Base-by-base conservation (phyloP, 2,797 vertebrate genomes). In the Syngnathus acus region DNA sequence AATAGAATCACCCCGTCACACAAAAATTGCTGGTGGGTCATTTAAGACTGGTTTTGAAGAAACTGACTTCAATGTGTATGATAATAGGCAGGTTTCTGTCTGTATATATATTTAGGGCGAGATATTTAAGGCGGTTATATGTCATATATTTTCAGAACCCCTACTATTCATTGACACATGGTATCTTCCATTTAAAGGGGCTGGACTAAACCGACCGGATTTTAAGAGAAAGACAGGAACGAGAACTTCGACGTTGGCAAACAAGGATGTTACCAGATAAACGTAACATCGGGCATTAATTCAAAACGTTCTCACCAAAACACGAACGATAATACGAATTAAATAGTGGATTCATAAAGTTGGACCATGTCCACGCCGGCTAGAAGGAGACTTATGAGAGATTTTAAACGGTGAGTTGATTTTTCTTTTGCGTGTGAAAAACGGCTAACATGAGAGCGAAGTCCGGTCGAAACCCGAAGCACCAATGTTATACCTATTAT, bases 371-470 rank as follows among this genome's bases (percentile, higher is more conserved):
- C 95, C 48, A 99, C 96, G 70, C 96, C 96, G 68, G 96, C 96
- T 66, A 93, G 96, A 91, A 91, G 95, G 85, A 93, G 95, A 80
- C 93, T 98, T 64, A 99, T 98, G 95, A 90, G 95, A 82, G 96
- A 98, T 89, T 98, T 97, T 89, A 98, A 98, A 90, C 92, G 96
- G 96, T 96, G 88, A 91, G 82, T 86, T 68, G 23, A 61, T 51
- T 43, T 23, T 53, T 58, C 23, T 47, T 43, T 23, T 53, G 37
- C 38, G 26, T 21, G 13, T 17, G 6, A 17, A 37, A 58, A 58
- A 6, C 26, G 32, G 26, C 55, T 58, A 37, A 21, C n/a, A 21
- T 10, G 3, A 16, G n/a, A 21, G 9, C 50, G 9, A 9, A 58
- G 54, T 26, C 10, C 14, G 7, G 26, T 37, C 32, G 55, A 58